phyloP scores from a whole-genome alignment of 2,888 invertebrate species.

The Synergus umbraculus region DNA sequence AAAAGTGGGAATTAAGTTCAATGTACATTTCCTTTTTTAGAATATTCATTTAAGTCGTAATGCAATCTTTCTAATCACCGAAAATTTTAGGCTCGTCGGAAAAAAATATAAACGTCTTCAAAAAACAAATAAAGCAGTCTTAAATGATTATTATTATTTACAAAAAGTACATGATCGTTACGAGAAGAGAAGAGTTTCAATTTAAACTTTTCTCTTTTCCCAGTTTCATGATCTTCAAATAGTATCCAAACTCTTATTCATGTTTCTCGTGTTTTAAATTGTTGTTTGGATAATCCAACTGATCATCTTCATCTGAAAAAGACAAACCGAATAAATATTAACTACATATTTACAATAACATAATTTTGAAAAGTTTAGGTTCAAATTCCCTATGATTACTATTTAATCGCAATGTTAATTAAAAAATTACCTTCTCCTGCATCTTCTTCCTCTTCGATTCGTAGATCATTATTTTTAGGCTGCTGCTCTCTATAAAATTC shows the following conservation, averaged over 20 bases:
- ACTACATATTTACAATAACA: too few species aligned
- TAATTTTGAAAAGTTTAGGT: neutral
- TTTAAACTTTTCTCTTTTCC: conserved; percentile 4
- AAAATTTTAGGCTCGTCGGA: neutral
- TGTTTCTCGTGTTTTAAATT: conserved; percentile 60
- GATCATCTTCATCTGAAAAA: conserved; percentile 68
- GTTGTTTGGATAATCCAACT: conserved; percentile 59
- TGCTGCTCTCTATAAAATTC: conserved; percentile 70
- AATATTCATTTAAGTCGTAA: neutral
- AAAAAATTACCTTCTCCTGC: conserved; percentile 68
- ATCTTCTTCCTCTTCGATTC: conserved; percentile 71
- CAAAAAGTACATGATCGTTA: neutral
- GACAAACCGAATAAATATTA: neutral
- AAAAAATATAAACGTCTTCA: neutral
- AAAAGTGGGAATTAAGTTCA: neutral
- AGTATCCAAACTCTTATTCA: conserved; percentile 46
- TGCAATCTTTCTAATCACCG: neutral
- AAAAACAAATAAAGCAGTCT: neutral
- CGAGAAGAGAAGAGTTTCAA: neutral
- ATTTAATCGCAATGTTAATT: too few species aligned
- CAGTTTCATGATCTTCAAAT: neutral
- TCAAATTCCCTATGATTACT: too few species aligned
- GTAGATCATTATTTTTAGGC: conserved; percentile 69
- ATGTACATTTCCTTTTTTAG: conserved; percentile 40
- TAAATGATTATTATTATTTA: conserved; percentile 20